Base-by-base conservation (phyloP, 1,140 invertebrate genomes). In the Dendroctonus valens region DNA sequence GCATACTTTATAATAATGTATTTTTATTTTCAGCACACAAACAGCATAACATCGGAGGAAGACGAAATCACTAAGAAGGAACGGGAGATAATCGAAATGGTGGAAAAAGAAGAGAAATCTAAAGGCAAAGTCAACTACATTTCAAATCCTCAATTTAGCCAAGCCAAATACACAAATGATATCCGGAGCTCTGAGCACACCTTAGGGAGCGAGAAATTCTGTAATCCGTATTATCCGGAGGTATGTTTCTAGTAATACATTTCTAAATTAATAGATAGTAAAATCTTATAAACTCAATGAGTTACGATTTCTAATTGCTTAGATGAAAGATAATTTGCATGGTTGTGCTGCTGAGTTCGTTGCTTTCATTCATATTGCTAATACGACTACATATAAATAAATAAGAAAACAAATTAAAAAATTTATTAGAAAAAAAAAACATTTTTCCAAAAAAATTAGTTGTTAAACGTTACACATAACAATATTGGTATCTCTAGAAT, bases 51-150 rank as follows among this genome's bases (percentile, higher is more conserved):
- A 15, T 85, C 84, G 0, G 88, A 89, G 63, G 89, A 90, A 75
- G 89, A 89, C 67, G 89, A 91, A 72, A 83, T 86, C 39, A 82
- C 82, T 0, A 88, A 87, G 73, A 90, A 88, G 66, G 86, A 89
- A 76, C 80, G 85, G 37, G 89, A 90, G 70, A 89, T 89, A 15
- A 88, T 89, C 50, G 88, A 88, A 69, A 83, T 84, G 15, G 81
- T 89, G 2, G 87, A 89, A 69, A 85, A 84, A 73, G 83, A 88
- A 78, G 84, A 86, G 76, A 77, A 86, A 72, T 84, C 67, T 41
- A 67, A 70, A 51, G 71, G 73, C 55, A 68, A 67, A 57, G 55
- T 52, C 11, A 67, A 68, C 12, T 67, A 53, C 44, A 41, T 65
- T 6, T 41, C 38, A 7, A 67, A 46, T 57, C 8, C 53, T 11